Conservation (phyloP, 37 sponge, comb jelly and placozoan genomes). For the Cladorhizidae sp. region DNA sequence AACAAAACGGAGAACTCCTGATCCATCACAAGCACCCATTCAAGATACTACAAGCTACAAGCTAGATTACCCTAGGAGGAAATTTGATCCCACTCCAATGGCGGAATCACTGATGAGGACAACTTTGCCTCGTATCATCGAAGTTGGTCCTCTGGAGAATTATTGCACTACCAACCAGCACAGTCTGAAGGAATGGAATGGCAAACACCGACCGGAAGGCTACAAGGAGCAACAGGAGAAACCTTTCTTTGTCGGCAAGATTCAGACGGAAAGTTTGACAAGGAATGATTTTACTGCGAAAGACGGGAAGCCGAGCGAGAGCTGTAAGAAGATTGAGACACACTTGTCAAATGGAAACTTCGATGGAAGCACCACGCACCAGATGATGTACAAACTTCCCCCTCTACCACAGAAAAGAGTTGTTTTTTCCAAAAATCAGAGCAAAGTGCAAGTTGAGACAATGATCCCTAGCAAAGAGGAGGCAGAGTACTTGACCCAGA, state of each 20-base stretch:
- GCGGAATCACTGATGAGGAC: neutral
- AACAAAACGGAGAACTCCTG: neutral
- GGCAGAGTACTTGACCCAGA: neutral
- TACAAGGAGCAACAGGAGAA: slow-evolving; percentile 1
- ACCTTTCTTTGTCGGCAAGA: slow-evolving; percentile 7
- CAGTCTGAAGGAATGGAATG: slow-evolving; percentile 3
- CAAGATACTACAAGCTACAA: slow-evolving; percentile 7
- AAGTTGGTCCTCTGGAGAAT: neutral
- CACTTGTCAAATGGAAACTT: neutral
- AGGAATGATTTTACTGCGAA: neutral
- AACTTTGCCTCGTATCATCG: neutral
- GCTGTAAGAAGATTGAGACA: neutral
- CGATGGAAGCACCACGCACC: neutral
- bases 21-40: neutral
- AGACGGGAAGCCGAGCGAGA: neutral
- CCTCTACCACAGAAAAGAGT: neutral
- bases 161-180: slow-evolving; percentile 6
- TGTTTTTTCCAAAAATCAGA: neutral
- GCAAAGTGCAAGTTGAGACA: neutral
- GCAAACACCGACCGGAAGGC: neutral
- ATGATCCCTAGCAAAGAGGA: neutral
- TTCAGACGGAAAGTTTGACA: slow-evolving; percentile 5
- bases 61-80: neutral
- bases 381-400: neutral
- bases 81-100: neutral